Evolutionary conservation across 2,113 vertebrate species (phyloP).

Genomic region (Strix uralensis): DNA sequence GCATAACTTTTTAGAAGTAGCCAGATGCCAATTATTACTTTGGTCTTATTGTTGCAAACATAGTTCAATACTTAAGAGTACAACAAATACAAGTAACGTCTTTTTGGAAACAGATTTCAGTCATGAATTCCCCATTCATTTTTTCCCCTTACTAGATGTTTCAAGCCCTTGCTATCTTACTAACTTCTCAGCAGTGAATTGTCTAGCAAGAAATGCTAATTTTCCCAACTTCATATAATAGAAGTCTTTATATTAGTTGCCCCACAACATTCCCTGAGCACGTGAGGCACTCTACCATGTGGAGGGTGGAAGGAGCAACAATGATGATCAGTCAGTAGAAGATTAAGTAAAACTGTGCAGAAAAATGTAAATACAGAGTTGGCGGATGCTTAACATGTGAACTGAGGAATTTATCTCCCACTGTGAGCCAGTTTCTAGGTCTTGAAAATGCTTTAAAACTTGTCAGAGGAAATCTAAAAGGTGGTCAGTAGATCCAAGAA

Average conservation of each 20-base stretch:
- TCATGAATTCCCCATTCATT: neutral
- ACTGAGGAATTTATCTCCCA: neutral
- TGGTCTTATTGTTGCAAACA: neutral
- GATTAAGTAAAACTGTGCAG: neutral
- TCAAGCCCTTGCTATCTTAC: neutral
- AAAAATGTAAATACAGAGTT: slow-evolving; percentile 15
- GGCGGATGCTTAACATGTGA: neutral
- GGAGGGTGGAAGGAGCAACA: neutral
- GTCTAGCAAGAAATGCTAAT: neutral
- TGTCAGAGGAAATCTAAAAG: neutral
- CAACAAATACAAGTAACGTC: neutral
- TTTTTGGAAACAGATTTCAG: neutral
- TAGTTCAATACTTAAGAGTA: neutral
- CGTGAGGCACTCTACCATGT: neutral
- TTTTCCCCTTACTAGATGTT: neutral
- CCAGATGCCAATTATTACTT: neutral
- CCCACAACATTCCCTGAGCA: neutral
- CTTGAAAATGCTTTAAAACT: neutral
- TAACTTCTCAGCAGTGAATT: neutral
- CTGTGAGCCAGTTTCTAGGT: neutral
- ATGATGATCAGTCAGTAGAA: neutral
- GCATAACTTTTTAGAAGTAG: neutral
- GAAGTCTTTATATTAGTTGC: neutral
- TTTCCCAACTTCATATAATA: neutral
- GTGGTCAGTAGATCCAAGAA: neutral